Evolutionary conservation across 2,113 vertebrate genomes (phyloP).

Genomic region (Falcunculus frontatus): DNA sequence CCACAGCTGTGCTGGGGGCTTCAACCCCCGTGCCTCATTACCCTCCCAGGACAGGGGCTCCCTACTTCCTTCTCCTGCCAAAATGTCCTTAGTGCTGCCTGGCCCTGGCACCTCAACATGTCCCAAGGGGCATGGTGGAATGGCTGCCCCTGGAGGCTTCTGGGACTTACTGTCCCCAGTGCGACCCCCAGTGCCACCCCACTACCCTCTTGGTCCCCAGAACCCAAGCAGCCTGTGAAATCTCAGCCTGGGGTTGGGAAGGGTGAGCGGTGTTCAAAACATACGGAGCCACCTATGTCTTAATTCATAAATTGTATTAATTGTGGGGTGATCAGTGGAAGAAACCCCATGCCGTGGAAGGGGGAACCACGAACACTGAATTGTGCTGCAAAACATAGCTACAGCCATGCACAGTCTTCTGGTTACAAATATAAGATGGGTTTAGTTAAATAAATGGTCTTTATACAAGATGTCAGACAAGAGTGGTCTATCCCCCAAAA

Average conservation of each 20-base stretch:
- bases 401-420: background rate
- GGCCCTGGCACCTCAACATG: background rate
- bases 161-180: background rate
- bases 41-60: background rate
- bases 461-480: background rate
- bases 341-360: background rate
- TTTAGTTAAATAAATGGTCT: background rate
- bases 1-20: background rate
- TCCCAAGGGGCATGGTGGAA: background rate
- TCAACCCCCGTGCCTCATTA: accelerated
- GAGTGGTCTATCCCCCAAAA: background rate
- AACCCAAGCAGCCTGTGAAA: background rate
- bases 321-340: too few relatives aligned
- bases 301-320: background rate
- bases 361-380: accelerated
- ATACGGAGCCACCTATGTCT: background rate
- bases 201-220: background rate
- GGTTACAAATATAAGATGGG: accelerated
- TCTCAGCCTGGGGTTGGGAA: background rate
- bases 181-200: background rate
- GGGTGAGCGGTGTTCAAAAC: accelerated
- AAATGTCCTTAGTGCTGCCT: background rate
- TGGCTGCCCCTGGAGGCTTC: background rate
- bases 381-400: background rate
- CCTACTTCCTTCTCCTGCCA: background rate